Evolutionary conservation across 2,888 invertebrate species (phyloP).

Genomic region (Drosophila anomalipes): DNA sequence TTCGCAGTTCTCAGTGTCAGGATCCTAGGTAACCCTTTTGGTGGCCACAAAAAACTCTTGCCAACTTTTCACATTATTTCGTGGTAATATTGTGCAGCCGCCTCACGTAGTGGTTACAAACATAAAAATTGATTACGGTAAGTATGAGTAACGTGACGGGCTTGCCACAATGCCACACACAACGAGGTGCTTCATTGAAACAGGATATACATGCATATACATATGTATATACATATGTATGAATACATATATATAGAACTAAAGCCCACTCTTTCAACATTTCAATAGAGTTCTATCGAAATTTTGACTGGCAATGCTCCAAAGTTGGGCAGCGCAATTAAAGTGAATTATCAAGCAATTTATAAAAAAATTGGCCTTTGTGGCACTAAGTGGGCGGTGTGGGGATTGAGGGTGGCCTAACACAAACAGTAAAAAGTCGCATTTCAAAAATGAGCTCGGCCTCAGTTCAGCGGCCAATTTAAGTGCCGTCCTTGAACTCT

Average conservation of each 20-base stretch:
- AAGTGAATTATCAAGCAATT: conserved; percentile 39
- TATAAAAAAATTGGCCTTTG: conserved; percentile 5
- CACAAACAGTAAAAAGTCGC: conserved; percentile 1
- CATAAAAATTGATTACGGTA: conserved; percentile 82
- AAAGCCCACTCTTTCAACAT: not conserved
- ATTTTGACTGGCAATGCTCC: conserved; percentile 6
- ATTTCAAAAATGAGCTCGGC: conserved; percentile 29
- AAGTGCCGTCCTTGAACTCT: conserved; percentile 59
- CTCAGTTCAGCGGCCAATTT: conserved; percentile 17
- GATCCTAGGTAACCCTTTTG: conserved; percentile 28
- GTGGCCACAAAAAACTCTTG: conserved; percentile 7
- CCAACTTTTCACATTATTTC: conserved; percentile 35
- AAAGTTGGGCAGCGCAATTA: conserved; percentile 24
- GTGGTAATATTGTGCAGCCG: conserved; percentile 63
- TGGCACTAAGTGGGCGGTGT: not conserved
- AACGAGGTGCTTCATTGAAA: conserved; percentile 7
- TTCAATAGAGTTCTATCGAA: conserved; percentile 30
- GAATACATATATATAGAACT: not conserved
- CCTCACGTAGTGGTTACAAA: conserved; percentile 73
- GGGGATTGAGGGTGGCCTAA: not conserved
- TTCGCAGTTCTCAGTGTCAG: conserved; percentile 11
- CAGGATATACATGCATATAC: not conserved
- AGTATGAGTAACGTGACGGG: conserved; percentile 61
- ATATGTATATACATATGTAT: not conserved
- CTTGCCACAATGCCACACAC: conserved; percentile 26